Conservation (phyloP, 2,113 vertebrate genomes). For the Oryzias curvinotus region DNA sequence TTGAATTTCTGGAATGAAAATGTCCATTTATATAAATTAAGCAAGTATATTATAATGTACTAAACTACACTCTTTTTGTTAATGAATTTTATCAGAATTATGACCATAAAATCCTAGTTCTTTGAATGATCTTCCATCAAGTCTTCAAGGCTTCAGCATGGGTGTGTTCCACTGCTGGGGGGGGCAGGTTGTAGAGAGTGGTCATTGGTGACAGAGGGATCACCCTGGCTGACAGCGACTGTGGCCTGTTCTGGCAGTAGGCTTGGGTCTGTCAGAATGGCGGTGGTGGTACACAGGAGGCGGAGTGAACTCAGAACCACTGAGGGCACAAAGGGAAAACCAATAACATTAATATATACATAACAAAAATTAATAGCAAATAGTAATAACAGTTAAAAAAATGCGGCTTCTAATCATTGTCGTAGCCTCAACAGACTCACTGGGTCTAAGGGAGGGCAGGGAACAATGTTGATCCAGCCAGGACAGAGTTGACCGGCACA, state of each 20-base stretch:
- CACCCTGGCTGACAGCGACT: conserved; percentile 77
- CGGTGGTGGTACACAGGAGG: conserved; percentile 89
- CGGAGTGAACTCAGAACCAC: conserved; percentile 92
- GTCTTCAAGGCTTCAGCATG: conserved; percentile 35
- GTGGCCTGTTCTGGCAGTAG: conserved; percentile 88
- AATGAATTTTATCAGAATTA: conserved; percentile 30
- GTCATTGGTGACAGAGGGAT: conserved; percentile 62
- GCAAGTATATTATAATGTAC: neutral
- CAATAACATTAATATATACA: neutral
- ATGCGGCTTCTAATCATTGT: neutral
- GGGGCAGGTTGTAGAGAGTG: conserved; percentile 46
- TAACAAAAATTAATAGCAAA: too few species aligned
- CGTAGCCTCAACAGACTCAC: conserved; percentile 74
- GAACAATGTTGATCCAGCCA: conserved; percentile 97
- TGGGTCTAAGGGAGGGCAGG: conserved; percentile 87
- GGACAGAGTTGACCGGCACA: conserved; percentile 86
- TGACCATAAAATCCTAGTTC: neutral
- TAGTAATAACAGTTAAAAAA: neutral
- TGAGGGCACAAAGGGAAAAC: conserved; percentile 49
- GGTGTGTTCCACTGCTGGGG: conserved; percentile 31
- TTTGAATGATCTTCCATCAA: conserved; percentile 1
- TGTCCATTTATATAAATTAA: too few species aligned
- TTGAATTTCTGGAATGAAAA: too few species aligned
- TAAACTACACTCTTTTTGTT: conserved; percentile 31
- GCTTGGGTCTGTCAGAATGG: conserved; percentile 89